Evolutionary conservation across 1,140 invertebrate genomes (phyloP).

Genomic region (Magallana ariakensis): DNA sequence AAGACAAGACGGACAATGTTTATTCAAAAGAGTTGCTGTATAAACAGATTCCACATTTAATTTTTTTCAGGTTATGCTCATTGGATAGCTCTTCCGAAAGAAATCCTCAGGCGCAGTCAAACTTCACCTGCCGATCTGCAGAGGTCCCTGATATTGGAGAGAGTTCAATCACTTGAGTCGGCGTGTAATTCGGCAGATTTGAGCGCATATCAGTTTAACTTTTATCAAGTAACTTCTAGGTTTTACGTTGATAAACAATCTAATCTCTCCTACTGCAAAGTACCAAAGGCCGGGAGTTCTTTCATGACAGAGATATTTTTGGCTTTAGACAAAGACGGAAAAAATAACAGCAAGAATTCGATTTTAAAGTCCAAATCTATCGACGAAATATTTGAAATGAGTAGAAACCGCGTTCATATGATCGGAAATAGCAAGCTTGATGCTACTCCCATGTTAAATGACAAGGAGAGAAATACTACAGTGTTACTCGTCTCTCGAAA

Average conservation of each 20-base stretch:
- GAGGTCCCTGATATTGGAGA: not conserved
- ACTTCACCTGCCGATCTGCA: not conserved
- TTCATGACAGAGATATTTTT: conserved; percentile 29
- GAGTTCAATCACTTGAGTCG: not conserved
- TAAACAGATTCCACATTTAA: too few species aligned
- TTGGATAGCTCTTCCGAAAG: too few species aligned
- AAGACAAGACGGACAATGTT: too few species aligned
- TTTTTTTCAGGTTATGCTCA: not conserved
- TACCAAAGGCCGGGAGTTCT: conserved; percentile 35
- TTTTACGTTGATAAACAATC: conserved; percentile 3
- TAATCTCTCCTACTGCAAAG: conserved; percentile 37
- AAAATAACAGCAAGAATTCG: not conserved
- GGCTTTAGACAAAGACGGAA: not conserved
- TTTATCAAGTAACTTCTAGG: not conserved
- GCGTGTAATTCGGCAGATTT: not conserved
- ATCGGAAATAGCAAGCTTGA: conserved; percentile 24
- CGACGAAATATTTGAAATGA: conserved; percentile 8
- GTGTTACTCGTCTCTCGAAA: conserved; percentile 32
- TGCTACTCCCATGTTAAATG: not conserved
- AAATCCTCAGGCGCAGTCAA: not conserved
- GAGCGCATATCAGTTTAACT: not conserved
- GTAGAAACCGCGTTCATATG: not conserved
- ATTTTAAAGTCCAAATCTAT: not conserved
- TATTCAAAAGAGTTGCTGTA: too few species aligned
- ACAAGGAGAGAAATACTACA: not conserved